Conservation (phyloP, 2,888 invertebrate genomes). For the Sussaba pulchella region DNA sequence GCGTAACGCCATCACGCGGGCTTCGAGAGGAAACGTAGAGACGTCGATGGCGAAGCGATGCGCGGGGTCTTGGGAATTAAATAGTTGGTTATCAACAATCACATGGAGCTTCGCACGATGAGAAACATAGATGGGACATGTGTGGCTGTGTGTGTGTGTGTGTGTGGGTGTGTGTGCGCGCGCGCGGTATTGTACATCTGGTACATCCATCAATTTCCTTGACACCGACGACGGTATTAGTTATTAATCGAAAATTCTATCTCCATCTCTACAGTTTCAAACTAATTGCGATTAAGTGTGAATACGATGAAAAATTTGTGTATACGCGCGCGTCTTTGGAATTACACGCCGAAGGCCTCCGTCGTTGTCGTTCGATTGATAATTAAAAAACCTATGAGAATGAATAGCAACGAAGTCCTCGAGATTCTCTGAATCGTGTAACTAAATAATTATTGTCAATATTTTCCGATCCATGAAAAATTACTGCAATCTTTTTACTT, state of each 20-base stretch:
- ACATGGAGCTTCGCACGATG: constrained; percentile 15
- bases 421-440: not conserved
- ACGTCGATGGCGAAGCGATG: not conserved
- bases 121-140: constrained; percentile 48
- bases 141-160: no score
- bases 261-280: constrained; percentile 43
- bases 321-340: constrained; percentile 29
- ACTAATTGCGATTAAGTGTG: constrained; percentile 55
- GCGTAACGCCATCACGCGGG: not conserved
- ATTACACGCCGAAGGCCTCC: constrained; percentile 17
- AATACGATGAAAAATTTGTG: not conserved
- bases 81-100: constrained; percentile 40
- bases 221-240: constrained; percentile 33
- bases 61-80: constrained; percentile 32
- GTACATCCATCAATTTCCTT: constrained; percentile 50
- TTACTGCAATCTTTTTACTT: no score
- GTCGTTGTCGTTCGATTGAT: constrained; percentile 29
- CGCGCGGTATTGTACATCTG: no score
- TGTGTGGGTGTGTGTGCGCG: no score
- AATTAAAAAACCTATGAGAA: constrained; percentile 37
- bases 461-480: no score
- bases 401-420: constrained; percentile 58
- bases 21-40: constrained; percentile 9
- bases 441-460: not conserved
- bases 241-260: constrained; percentile 39